Evolutionary conservation across 64 coral and sea anemone genomes (phyloP).

Genomic region (Pachyseris speciosa): DNA sequence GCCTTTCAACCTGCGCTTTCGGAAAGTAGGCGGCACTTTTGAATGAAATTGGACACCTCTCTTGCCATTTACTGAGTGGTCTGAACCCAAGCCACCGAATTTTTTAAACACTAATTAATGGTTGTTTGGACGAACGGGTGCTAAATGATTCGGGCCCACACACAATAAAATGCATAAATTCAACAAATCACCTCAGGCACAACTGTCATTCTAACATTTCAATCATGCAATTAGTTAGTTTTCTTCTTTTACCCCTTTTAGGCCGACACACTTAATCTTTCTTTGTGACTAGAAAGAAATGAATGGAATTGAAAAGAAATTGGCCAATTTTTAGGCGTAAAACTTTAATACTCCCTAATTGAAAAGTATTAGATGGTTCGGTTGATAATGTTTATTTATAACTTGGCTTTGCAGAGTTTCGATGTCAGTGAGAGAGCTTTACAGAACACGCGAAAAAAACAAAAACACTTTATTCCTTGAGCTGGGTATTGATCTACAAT

Average conservation of each 20-base stretch:
- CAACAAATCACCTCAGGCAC: not conserved
- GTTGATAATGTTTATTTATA: conserved; percentile 58
- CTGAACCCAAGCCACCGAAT: conserved; percentile 14
- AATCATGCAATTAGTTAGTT: not conserved
- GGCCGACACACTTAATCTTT: not conserved
- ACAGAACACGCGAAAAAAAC: conserved; percentile 68
- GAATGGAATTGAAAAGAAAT: not conserved
- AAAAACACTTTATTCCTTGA: conserved; percentile 59
- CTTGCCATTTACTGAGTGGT: conserved; percentile 32
- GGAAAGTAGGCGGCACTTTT: conserved; percentile 15
- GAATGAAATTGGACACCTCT: conserved; percentile 1
- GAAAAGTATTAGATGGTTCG: conserved; percentile 59
- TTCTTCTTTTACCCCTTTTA: not conserved
- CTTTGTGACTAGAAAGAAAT: not conserved
- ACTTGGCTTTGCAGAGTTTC: conserved; percentile 57
- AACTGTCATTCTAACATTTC: not conserved
- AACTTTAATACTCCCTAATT: conserved; percentile 68
- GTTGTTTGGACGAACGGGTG: conserved; percentile 54
- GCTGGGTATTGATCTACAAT: conserved; percentile 79
- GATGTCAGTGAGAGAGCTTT: conserved; percentile 50
- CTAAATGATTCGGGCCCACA: conserved; percentile 24
- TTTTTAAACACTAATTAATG: conserved; percentile 52
- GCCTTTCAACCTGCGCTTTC: conserved; percentile 28
- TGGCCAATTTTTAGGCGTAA: not conserved
- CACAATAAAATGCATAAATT: conserved; percentile 33